phyloP scores from a whole-genome alignment of 1,140 invertebrate species.

The Helicoverpa zea region DNA sequence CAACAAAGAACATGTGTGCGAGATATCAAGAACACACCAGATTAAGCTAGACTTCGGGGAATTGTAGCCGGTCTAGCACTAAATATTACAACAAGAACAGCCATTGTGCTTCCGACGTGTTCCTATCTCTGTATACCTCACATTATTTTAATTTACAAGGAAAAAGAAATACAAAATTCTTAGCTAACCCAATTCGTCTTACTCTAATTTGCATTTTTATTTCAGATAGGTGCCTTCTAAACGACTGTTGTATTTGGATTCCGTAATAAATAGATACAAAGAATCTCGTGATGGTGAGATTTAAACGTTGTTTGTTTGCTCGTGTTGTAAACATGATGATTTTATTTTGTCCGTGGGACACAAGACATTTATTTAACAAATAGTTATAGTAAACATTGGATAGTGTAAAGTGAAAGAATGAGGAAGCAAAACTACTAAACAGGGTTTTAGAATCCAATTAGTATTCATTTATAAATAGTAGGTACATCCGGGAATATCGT shows the following conservation, averaged over 20 bases:
- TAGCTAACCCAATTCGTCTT: slow-evolving; percentile 32
- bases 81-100: slow-evolving; percentile 48
- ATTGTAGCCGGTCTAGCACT: slow-evolving; percentile 28
- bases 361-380: too few species aligned
- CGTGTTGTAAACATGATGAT: not conserved
- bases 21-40: slow-evolving; percentile 49
- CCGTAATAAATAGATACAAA: slow-evolving; percentile 27
- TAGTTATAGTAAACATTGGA: too few species aligned
- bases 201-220: slow-evolving; percentile 45
- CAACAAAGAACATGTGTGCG: slow-evolving; percentile 41
- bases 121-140: not conserved
- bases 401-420: too few species aligned
- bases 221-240: slow-evolving; percentile 44
- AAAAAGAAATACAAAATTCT: slow-evolving; percentile 32
- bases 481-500: too few species aligned
- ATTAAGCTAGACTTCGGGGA: slow-evolving; percentile 45
- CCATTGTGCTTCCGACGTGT: slow-evolving; percentile 36
- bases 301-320: slow-evolving; percentile 1
- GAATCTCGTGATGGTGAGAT: slow-evolving; percentile 4
- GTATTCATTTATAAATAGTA: too few species aligned
- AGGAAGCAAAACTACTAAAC: too few species aligned
- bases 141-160: slow-evolving; percentile 40
- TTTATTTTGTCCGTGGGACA: too few species aligned
- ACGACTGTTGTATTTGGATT: slow-evolving; percentile 32
- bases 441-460: too few species aligned